Conservation (phyloP, 2,888 invertebrate genomes). For the Morinoia aosen region DNA sequence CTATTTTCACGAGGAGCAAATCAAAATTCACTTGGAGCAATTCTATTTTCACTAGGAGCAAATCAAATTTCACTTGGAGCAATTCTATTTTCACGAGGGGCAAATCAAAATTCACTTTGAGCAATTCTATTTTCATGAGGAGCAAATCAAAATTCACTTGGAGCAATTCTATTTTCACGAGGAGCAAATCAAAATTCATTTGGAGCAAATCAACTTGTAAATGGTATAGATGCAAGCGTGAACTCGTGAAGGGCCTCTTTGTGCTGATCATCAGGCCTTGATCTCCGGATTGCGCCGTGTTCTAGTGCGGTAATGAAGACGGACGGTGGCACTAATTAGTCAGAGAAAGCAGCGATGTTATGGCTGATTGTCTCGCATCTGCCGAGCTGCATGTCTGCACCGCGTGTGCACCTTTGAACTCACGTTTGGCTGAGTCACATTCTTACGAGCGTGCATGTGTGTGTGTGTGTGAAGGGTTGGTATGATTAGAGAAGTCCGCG, state of each 20-base stretch:
- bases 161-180: no score
- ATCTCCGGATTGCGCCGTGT: conserved; percentile 15
- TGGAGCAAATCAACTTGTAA: no score
- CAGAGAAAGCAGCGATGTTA: conserved; percentile 7
- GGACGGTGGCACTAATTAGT: background rate
- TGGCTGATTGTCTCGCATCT: background rate
- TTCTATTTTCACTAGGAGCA: no score
- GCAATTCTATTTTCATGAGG: no score
- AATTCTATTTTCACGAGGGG: no score
- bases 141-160: no score
- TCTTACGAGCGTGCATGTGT: background rate
- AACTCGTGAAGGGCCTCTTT: background rate
- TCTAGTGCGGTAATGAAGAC: conserved; percentile 22
- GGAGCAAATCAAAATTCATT: no score
- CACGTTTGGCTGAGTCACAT: background rate
- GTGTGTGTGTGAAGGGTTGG: background rate
- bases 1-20: no score
- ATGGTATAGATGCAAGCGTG: background rate
- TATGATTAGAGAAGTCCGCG: background rate
- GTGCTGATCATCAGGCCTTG: background rate
- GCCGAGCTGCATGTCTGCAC: background rate
- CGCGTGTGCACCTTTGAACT: background rate
- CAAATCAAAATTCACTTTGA: no score
- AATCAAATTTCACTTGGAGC: no score
- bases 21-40: no score